These are phyloP conservation scores for Charanyca ferruginea DNA, from an alignment of 2,888 invertebrate genomes.

Conservation along the genomic window DNA sequence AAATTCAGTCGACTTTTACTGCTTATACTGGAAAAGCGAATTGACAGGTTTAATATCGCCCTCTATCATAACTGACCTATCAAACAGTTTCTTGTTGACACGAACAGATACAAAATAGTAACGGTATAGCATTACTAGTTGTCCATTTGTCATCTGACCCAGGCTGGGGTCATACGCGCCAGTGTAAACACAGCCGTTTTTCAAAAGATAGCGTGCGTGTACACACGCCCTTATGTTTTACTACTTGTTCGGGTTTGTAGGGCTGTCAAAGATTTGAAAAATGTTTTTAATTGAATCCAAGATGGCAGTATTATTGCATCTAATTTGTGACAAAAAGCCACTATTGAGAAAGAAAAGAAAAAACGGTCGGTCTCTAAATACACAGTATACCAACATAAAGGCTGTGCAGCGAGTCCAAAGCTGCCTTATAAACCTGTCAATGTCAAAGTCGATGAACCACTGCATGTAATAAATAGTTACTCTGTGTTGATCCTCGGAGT, in stretches of 20 bases:
- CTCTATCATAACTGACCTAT: conserved; percentile 14
- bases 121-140: conserved; percentile 55
- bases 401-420: neutral
- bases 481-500: conserved; percentile 12
- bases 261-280: conserved; percentile 41
- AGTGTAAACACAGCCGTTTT: conserved; percentile 66
- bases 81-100: conserved; percentile 45
- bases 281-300: neutral
- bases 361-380: neutral
- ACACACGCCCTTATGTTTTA: conserved; percentile 60
- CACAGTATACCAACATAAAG: neutral
- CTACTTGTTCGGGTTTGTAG: conserved; percentile 46
- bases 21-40: no score
- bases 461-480: conserved; percentile 24
- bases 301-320: no score
- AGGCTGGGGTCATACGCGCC: conserved; percentile 56
- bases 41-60: neutral
- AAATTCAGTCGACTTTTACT: no score
- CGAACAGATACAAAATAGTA: conserved; percentile 41
- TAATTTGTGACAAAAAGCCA: no score
- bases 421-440: conserved; percentile 24
- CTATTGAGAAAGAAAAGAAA: no score
- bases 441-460: conserved; percentile 38
- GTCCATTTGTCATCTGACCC: conserved; percentile 70
- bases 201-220: conserved; percentile 59